phyloP scores from a whole-genome alignment of 1,140 invertebrate genomes.

The Neodiprion lecontei region DNA sequence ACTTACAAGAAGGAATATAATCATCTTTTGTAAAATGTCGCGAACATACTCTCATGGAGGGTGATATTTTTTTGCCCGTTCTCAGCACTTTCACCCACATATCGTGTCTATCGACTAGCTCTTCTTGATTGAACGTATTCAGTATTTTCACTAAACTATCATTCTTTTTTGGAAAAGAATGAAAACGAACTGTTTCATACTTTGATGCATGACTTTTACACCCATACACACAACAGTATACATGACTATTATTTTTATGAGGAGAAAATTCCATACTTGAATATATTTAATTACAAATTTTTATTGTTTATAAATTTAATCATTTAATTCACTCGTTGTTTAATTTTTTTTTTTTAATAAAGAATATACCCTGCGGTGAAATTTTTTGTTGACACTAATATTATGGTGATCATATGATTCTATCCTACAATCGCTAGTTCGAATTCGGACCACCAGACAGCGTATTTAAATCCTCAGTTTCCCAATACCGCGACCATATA shows the following conservation, averaged over 20 bases:
- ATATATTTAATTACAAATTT: too few species aligned
- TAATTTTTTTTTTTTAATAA: too few species aligned
- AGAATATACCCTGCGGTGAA: too few species aligned
- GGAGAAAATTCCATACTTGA: background rate
- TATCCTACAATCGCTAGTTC: slow-evolving; percentile 11
- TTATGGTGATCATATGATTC: too few species aligned
- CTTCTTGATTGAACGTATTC: slow-evolving; percentile 15
- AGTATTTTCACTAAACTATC: slow-evolving; percentile 8
- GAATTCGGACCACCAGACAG: slow-evolving; percentile 6
- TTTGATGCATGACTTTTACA: slow-evolving; percentile 15
- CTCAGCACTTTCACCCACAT: slow-evolving; percentile 3
- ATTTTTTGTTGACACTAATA: background rate
- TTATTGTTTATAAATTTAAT: too few species aligned
- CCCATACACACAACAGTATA: slow-evolving; percentile 13
- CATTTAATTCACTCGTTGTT: too few species aligned
- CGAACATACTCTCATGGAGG: background rate
- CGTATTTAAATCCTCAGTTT: slow-evolving; percentile 11
- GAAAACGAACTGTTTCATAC: slow-evolving; percentile 6
- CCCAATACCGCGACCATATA: too few species aligned
- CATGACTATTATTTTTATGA: background rate
- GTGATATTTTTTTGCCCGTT: background rate
- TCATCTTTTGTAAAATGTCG: background rate
- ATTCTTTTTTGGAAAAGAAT: slow-evolving; percentile 10
- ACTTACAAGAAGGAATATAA: slow-evolving; percentile 4
- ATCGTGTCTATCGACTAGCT: slow-evolving; percentile 12